Conservation (phyloP, 2,888 invertebrate species). For the Syritta pipiens region DNA sequence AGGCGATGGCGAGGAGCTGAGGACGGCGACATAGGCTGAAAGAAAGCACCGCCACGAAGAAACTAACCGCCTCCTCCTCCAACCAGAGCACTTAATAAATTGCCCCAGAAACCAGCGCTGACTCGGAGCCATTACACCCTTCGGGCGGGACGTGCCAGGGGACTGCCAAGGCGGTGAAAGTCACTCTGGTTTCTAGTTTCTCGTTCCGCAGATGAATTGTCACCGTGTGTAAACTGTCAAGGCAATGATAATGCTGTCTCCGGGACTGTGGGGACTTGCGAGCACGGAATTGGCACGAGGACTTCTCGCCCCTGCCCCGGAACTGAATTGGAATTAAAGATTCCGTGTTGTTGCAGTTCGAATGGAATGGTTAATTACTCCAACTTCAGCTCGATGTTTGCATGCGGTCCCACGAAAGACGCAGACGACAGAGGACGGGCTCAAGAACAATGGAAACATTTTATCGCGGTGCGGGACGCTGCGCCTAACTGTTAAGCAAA, state of each 20-base stretch:
- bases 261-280: slow-evolving; percentile 36
- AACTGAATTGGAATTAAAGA: slow-evolving; percentile 38
- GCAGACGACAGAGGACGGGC: too few species aligned
- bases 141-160: neutral
- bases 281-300: slow-evolving; percentile 37
- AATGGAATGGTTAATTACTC: slow-evolving; percentile 63
- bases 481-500: slow-evolving; percentile 34
- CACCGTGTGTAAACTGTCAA: slow-evolving; percentile 53
- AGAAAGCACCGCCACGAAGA: slow-evolving; percentile 39
- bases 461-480: neutral
- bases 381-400: slow-evolving; percentile 29
- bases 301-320: neutral
- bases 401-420: slow-evolving; percentile 1
- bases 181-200: slow-evolving; percentile 9
- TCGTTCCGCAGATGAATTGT: slow-evolving; percentile 54
- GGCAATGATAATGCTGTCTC: slow-evolving; percentile 61
- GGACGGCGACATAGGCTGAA: slow-evolving; percentile 7
- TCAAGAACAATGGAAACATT: too few species aligned
- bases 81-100: slow-evolving; percentile 61
- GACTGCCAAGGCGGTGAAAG: slow-evolving; percentile 8
- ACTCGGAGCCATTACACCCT: slow-evolving; percentile 28
- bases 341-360: slow-evolving; percentile 31
- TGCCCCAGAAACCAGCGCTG: slow-evolving; percentile 54
- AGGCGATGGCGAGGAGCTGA: too few species aligned
- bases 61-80: slow-evolving; percentile 21